These are phyloP conservation scores for Battus philenor DNA, from an alignment of 1,140 invertebrate species.

Conservation along the genomic window DNA sequence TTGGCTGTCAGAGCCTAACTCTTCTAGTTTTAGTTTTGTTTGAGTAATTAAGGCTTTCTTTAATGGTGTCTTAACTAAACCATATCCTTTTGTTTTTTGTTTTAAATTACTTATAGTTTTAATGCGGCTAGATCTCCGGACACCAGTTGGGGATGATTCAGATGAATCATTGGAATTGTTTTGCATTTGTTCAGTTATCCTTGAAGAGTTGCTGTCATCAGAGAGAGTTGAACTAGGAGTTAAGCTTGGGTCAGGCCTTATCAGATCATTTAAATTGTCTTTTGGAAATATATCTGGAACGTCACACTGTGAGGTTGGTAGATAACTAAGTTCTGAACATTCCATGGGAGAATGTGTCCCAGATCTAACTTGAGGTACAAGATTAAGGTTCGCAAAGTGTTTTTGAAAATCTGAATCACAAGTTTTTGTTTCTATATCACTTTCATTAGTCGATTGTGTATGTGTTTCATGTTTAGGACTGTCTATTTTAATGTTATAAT, in stretches of 20 bases:
- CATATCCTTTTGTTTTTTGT: constrained; percentile 77
- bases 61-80: constrained; percentile 73
- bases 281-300: constrained; percentile 40
- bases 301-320: constrained; percentile 31
- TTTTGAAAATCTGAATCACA: constrained; percentile 52
- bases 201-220: constrained; percentile 69
- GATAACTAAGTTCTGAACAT: constrained; percentile 33
- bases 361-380: constrained; percentile 26
- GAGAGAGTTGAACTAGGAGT: constrained; percentile 68
- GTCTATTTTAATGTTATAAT: constrained; percentile 62
- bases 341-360: constrained; percentile 44
- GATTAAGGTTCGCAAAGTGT: constrained; percentile 60
- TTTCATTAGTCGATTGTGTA: constrained; percentile 18
- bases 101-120: constrained; percentile 77
- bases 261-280: constrained; percentile 33
- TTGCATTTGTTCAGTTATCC: constrained; percentile 51
- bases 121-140: constrained; percentile 77
- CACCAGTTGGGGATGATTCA: constrained; percentile 66
- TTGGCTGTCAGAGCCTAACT: constrained; percentile 61
- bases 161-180: constrained; percentile 67
- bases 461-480: constrained; percentile 36
- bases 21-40: constrained; percentile 62
- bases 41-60: constrained; percentile 70
- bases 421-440: constrained; percentile 31
- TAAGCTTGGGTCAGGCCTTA: constrained; percentile 58